These are phyloP conservation scores for Drosophila azteca DNA, from an alignment of 1,140 invertebrate genomes.

Conservation along the genomic window DNA sequence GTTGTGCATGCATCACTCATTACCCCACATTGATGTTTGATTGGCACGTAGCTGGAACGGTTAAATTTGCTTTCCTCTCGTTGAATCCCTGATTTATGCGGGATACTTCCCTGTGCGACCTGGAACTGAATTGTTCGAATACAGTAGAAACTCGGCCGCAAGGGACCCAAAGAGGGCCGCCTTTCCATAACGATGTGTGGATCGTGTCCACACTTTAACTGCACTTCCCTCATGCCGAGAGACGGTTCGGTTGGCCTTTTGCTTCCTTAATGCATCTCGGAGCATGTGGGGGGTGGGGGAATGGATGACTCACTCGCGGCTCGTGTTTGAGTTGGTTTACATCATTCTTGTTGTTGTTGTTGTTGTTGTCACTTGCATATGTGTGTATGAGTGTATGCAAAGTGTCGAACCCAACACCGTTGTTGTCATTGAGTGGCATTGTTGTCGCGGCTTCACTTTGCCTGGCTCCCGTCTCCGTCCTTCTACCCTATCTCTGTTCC, in stretches of 20 bases:
- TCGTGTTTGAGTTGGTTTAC: slow-evolving; percentile 58
- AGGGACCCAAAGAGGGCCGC: neutral
- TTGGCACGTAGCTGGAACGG: slow-evolving; percentile 38
- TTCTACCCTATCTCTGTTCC: no score
- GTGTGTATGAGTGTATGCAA: slow-evolving; percentile 27
- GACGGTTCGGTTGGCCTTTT: slow-evolving; percentile 28
- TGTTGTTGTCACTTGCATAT: slow-evolving; percentile 4
- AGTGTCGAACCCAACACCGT: slow-evolving; percentile 64
- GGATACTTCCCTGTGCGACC: slow-evolving; percentile 43
- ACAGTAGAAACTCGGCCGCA: slow-evolving; percentile 7
- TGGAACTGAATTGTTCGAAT: slow-evolving; percentile 47
- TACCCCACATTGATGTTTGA: slow-evolving; percentile 8
- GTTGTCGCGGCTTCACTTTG: slow-evolving; percentile 9
- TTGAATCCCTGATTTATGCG: slow-evolving; percentile 25
- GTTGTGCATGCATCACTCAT: slow-evolving; percentile 55
- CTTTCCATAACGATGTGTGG: slow-evolving; percentile 2
- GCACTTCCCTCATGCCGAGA: slow-evolving; percentile 25
- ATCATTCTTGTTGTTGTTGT: slow-evolving; percentile 46
- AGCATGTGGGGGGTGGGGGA: neutral
- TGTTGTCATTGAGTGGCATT: slow-evolving; percentile 50
- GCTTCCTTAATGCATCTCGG: slow-evolving; percentile 36
- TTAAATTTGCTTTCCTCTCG: slow-evolving; percentile 2
- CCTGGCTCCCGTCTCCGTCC: slow-evolving; percentile 10
- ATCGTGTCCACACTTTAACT: neutral
- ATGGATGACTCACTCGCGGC: slow-evolving; percentile 47